Evolutionary conservation across 2,888 invertebrate genomes (phyloP).

Genomic region (Sinodicranocentrus sp.): DNA sequence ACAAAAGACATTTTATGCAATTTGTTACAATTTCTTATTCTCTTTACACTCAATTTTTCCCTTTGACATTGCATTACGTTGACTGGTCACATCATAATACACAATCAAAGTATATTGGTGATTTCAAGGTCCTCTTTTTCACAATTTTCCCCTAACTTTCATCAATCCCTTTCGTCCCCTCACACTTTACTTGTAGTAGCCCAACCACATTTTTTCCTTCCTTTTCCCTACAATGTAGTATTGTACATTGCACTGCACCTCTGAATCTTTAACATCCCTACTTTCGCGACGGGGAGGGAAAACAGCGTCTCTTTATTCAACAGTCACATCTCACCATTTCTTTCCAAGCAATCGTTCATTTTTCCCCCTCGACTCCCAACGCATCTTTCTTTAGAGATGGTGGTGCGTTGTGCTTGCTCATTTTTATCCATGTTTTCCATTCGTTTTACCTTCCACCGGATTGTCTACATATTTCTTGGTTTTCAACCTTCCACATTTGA

Average conservation of each 20-base stretch:
- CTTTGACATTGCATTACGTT: conserved; percentile 47
- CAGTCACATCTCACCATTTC: conserved; percentile 49
- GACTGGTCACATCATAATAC: conserved; percentile 45
- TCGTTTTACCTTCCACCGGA: conserved; percentile 14
- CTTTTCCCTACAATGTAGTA: conserved; percentile 19
- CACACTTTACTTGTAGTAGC: background rate
- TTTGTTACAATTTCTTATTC: conserved; percentile 56
- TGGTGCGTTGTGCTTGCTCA: conserved; percentile 29
- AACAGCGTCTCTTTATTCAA: conserved; percentile 61
- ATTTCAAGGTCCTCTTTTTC: conserved; percentile 1
- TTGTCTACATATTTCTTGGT: conserved; percentile 40
- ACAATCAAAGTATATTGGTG: background rate
- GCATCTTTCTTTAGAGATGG: background rate
- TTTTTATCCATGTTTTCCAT: conserved; percentile 15
- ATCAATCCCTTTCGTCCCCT: conserved; percentile 45
- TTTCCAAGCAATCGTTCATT: conserved; percentile 47
- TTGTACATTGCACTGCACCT: conserved; percentile 44
- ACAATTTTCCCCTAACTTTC: conserved; percentile 27
- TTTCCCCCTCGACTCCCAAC: conserved; percentile 6
- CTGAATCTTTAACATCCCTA: conserved; percentile 33
- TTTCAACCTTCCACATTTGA: conserved; percentile 40
- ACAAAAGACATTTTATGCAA: conserved; percentile 39
- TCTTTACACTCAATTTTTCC: conserved; percentile 58
- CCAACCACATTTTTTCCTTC: conserved; percentile 7
- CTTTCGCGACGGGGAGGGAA: conserved; percentile 51